Evolutionary conservation across 2,797 vertebrate species (phyloP).

Genomic region (Gila robusta): DNA sequence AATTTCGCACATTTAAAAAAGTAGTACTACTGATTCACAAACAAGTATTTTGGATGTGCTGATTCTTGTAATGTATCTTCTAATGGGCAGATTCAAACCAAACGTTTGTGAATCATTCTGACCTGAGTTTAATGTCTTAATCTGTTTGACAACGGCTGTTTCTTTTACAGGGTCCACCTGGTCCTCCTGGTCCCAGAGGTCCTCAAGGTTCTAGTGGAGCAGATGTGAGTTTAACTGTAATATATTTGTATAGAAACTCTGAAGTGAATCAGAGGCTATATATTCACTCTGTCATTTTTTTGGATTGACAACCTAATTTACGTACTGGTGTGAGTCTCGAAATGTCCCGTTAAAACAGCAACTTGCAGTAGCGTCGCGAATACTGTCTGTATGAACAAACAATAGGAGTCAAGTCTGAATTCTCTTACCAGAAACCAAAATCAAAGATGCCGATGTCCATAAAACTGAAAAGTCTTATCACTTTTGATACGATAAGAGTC

Average conservation of each 20-base stretch:
- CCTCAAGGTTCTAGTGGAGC: slow-evolving; percentile 94
- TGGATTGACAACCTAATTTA: neutral
- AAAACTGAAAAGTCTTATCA: neutral
- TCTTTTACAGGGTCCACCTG: slow-evolving; percentile 90
- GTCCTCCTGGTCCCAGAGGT: slow-evolving; percentile 97
- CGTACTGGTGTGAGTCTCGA: neutral
- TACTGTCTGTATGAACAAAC: neutral
- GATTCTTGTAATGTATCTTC: neutral
- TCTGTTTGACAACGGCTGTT: neutral
- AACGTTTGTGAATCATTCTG: neutral
- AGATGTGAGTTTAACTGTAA: slow-evolving; percentile 83
- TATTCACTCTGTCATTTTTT: neutral
- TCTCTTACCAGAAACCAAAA: neutral
- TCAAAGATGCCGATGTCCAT: neutral
- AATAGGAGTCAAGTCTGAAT: neutral
- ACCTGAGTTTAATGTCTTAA: neutral
- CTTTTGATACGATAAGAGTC: neutral
- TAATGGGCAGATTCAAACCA: neutral
- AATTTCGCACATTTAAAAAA: neutral
- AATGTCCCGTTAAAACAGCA: neutral
- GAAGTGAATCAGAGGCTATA: neutral
- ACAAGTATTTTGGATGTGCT: neutral
- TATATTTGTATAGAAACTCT: neutral
- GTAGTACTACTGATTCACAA: neutral
- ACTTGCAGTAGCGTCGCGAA: neutral